These are phyloP conservation scores for Crax fasciolata DNA, from an alignment of 2,797 vertebrate genomes.

Conservation along the genomic window DNA sequence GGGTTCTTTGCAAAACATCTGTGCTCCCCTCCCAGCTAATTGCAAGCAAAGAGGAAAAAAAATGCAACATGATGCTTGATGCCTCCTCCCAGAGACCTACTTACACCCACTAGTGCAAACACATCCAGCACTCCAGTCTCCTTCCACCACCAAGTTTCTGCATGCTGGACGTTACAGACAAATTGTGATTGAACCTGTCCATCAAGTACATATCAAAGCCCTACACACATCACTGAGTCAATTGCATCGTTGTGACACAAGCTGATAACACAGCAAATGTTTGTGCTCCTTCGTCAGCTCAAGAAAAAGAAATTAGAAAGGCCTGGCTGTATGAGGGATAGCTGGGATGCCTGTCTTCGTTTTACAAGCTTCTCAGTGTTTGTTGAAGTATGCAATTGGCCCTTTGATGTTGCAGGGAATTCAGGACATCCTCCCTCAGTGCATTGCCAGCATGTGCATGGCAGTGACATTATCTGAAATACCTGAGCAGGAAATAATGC, in stretches of 20 bases:
- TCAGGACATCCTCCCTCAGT: not conserved
- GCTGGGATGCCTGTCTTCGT: not conserved
- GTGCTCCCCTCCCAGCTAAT: conserved; percentile 61
- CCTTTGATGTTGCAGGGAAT: fast-evolving
- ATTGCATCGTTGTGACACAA: conserved; percentile 30
- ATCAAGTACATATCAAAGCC: not conserved
- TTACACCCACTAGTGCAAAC: not conserved
- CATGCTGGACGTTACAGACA: conserved; percentile 10
- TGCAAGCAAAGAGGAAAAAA: not conserved
- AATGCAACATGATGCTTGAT: not conserved
- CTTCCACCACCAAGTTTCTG: not conserved
- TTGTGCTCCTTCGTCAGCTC: not conserved
- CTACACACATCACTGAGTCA: not conserved
- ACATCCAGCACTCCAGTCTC: conserved; percentile 13
- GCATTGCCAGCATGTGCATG: not conserved
- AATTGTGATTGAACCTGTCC: not conserved
- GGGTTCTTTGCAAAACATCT: conserved; percentile 57
- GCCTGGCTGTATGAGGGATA: not conserved
- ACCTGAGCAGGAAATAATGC: not conserved
- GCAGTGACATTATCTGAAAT: not conserved
- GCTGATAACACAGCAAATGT: not conserved
- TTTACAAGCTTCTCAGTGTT: not conserved
- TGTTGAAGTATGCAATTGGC: not conserved
- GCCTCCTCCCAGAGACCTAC: conserved; percentile 34
- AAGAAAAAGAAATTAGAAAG: not conserved